phyloP scores from a whole-genome alignment of 2,888 invertebrate genomes.

The Calameuta pallipes region DNA sequence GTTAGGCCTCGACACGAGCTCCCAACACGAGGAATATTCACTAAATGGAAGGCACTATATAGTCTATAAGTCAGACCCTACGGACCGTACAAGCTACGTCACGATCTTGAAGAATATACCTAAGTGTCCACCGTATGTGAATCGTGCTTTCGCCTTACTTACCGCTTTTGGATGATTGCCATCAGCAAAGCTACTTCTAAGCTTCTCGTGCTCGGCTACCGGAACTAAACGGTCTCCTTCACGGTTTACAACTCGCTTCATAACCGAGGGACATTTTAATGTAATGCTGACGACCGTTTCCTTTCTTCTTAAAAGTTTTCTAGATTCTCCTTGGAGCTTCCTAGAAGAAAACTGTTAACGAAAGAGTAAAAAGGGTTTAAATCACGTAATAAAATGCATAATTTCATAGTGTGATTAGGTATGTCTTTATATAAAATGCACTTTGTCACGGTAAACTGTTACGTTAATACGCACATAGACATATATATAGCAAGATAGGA shows the following conservation, averaged over 20 bases:
- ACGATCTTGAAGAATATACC: background rate
- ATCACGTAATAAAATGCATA: background rate
- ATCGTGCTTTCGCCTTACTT: background rate
- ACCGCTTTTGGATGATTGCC: background rate
- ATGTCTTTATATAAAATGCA: background rate
- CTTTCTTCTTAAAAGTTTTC: background rate
- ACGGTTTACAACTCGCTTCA: slow-evolving; percentile 1
- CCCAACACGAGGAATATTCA: background rate
- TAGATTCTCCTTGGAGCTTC: background rate
- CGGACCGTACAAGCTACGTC: background rate
- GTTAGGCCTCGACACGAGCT: background rate
- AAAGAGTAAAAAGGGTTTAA: background rate
- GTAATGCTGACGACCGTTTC: background rate
- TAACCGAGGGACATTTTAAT: background rate
- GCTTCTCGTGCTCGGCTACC: background rate
- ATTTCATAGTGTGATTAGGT: background rate
- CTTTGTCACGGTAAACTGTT: background rate
- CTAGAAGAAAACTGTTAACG: background rate
- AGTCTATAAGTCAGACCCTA: background rate
- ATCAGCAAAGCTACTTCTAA: background rate
- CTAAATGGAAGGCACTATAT: background rate
- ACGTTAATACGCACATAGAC: background rate
- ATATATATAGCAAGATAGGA: background rate
- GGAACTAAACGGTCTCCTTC: slow-evolving; percentile 4
- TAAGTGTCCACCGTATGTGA: background rate